phyloP scores from a whole-genome alignment of 2,888 invertebrate genomes.

The Plagodis pulveraria region DNA sequence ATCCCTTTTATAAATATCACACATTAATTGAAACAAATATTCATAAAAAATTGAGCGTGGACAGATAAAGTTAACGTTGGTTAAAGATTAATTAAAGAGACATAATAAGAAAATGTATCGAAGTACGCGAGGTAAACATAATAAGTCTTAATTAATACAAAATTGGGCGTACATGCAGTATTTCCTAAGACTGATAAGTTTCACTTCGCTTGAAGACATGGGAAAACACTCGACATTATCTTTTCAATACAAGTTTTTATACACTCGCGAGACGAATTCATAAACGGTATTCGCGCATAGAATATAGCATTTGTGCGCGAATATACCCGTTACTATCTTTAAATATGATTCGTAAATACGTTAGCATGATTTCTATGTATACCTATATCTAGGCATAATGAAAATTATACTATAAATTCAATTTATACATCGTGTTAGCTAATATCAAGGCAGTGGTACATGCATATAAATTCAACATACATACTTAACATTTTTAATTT shows the following conservation, averaged over 20 bases:
- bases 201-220: too few species aligned
- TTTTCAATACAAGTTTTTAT: too few species aligned
- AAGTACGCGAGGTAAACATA: slow-evolving; percentile 5
- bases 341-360: slow-evolving; percentile 27
- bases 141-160: slow-evolving; percentile 4
- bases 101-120: slow-evolving; percentile 8
- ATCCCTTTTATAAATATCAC: slow-evolving; percentile 17
- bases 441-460: slow-evolving; percentile 77
- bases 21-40: not conserved
- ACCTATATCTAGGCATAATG: slow-evolving; percentile 39
- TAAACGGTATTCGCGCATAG: too few species aligned
- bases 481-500: slow-evolving; percentile 54
- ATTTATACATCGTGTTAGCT: slow-evolving; percentile 60
- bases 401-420: slow-evolving; percentile 59
- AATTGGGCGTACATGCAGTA: not conserved
- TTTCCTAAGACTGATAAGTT: too few species aligned
- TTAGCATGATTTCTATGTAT: slow-evolving; percentile 23
- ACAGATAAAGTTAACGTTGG: slow-evolving; percentile 30
- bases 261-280: too few species aligned
- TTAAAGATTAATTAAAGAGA: slow-evolving; percentile 37
- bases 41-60: slow-evolving; percentile 45
- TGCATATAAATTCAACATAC: slow-evolving; percentile 59
- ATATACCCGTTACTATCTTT: too few species aligned
- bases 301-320: too few species aligned
- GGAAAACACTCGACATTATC: too few species aligned